Conservation (phyloP, 2,113 vertebrate species). For the Ascaphus truei region DNA sequence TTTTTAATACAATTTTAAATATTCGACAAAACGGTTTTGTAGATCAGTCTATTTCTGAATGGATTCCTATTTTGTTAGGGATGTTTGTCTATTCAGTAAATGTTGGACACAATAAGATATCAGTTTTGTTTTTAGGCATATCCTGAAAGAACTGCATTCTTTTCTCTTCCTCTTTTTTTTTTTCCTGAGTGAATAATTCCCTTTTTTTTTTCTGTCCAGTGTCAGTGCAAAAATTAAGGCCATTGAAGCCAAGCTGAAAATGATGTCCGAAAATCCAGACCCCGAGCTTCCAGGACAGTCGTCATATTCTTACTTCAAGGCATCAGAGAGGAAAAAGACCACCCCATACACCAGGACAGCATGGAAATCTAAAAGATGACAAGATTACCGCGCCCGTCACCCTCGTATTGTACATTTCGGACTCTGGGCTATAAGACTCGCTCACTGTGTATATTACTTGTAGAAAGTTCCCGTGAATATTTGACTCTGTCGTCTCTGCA, state of each 20-base stretch:
- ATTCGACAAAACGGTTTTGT: no score
- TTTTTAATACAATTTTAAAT: no score
- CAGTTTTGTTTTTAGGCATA: no score
- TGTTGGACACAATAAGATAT: no score
- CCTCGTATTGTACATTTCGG: not conserved
- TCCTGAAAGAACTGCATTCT: no score
- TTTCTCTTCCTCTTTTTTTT: no score
- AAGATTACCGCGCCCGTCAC: no score
- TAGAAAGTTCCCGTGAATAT: not conserved
- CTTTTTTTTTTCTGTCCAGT: constrained; percentile 59
- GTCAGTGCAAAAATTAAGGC: constrained; percentile 95
- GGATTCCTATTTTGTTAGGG: no score
- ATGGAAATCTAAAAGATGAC: constrained; percentile 74
- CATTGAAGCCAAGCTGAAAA: constrained; percentile 97
- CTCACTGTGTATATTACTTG: not conserved
- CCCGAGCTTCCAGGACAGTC: constrained; percentile 80
- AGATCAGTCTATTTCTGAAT: no score
- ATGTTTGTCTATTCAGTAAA: no score
- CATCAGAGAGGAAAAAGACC: constrained; percentile 88
- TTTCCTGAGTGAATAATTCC: no score
- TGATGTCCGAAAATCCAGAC: constrained; percentile 97
- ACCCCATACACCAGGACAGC: constrained; percentile 82
- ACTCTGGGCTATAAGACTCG: not conserved
- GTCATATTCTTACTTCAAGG: constrained; percentile 90
- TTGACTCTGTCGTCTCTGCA: not conserved